These are phyloP conservation scores for Drosophila mauritiana DNA, from an alignment of 1,140 invertebrate genomes.

Conservation along the genomic window DNA sequence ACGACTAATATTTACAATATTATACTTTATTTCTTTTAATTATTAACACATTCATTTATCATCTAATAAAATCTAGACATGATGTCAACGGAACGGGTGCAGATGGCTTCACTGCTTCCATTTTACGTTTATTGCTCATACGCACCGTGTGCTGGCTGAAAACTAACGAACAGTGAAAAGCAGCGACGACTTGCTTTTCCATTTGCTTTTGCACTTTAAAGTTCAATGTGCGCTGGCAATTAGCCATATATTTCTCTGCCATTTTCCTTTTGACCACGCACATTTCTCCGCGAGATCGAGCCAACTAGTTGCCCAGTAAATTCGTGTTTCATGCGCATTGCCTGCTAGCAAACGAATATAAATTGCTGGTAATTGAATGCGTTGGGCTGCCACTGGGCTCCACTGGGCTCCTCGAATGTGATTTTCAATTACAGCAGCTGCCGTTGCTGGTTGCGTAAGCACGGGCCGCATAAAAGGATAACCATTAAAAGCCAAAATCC, in stretches of 20 bases:
- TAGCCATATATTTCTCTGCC: conserved; percentile 21
- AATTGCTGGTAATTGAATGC: conserved; percentile 68
- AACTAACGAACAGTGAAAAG: conserved; percentile 10
- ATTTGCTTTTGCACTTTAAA: conserved; percentile 33
- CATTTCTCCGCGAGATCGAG: conserved; percentile 20
- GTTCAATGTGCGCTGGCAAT: conserved; percentile 64
- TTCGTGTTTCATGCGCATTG: conserved; percentile 51
- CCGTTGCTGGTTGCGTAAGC: conserved; percentile 62
- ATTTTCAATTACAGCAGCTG: conserved; percentile 59
- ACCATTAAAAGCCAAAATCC: conserved; percentile 57
- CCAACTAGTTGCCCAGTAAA: conserved; percentile 21
- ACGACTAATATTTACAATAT: neutral
- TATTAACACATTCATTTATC: conserved; percentile 1
- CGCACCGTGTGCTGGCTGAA: conserved; percentile 33
- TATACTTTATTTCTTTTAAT: neutral
- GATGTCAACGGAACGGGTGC: conserved; percentile 8
- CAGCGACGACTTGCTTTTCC: neutral
- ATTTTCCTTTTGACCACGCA: conserved; percentile 34
- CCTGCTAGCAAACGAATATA: conserved; percentile 74
- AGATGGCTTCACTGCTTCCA: conserved; percentile 3
- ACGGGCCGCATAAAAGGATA: conserved; percentile 74
- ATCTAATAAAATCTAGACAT: conserved; percentile 12
- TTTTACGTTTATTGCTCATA: conserved; percentile 32
- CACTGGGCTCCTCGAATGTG: conserved; percentile 49
- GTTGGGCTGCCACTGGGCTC: conserved; percentile 58